Conservation (phyloP, 2,888 invertebrate species). For the Pollenia angustigena region DNA sequence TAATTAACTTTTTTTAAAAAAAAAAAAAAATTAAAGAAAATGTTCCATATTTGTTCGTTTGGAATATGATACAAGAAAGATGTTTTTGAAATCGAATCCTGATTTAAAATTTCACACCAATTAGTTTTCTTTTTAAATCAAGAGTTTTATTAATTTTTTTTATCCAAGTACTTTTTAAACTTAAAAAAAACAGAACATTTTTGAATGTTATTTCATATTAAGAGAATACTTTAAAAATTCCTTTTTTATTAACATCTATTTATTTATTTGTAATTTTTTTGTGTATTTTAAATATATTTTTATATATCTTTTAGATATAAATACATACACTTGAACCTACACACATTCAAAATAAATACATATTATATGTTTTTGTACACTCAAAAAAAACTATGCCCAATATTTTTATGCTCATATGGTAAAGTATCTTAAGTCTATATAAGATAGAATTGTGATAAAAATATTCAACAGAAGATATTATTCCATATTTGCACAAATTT, state of each 20-base stretch:
- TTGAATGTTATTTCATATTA: slow-evolving; percentile 36
- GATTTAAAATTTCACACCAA: slow-evolving; percentile 1
- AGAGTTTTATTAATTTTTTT: slow-evolving; percentile 23
- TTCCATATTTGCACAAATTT: too few species aligned
- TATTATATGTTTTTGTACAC: neutral
- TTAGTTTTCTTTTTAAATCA: neutral
- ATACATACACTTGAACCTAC: neutral
- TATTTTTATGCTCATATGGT: too few species aligned
- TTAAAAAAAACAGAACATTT: neutral
- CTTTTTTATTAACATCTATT: slow-evolving; percentile 10
- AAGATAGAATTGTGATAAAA: too few species aligned
- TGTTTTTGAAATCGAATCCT: neutral
- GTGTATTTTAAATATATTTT: neutral
- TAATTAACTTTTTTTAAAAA: neutral
- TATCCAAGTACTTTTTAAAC: slow-evolving; percentile 1
- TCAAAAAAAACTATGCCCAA: too few species aligned
- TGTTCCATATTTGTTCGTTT: neutral
- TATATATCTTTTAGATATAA: slow-evolving; percentile 4
- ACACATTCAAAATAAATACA: neutral
- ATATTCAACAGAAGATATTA: too few species aligned
- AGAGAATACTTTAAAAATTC: slow-evolving; percentile 25
- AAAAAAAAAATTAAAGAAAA: neutral
- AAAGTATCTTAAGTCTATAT: too few species aligned
- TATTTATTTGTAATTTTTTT: slow-evolving; percentile 1
- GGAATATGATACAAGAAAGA: slow-evolving; percentile 24